Base-by-base conservation (phyloP, 2,888 invertebrate species). In the Tanypteryx hageni region DNA sequence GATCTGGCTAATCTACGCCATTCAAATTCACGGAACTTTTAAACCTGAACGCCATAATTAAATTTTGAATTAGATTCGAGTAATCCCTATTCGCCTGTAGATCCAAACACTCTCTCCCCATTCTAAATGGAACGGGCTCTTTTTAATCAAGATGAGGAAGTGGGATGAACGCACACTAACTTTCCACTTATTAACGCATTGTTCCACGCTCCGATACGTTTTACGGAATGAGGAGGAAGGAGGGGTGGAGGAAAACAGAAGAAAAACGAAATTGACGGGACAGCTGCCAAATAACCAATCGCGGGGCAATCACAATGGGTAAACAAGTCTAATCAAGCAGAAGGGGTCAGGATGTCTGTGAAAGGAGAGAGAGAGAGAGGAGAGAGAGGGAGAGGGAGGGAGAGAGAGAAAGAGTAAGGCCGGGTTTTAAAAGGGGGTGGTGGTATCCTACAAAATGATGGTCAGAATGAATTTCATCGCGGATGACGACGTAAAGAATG, bases 231-330 rank as follows among this genome's bases (percentile, higher is more conserved):
- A 44, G 44, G 44, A 44, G 44, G 44, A 44, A 44, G 44, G 44
- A 44, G 44, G 44, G 44, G 44, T 1, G 44, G 1, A 5, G 14
- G 64, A 22, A 68, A 68, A 68, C 68, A 68, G 68, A 68, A 68
- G 68, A 68, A 27, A 27, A 27, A 76, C 76, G 76, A 14, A 76
- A 76, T 76, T 27, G 76, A 76, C 76, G 86, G 61, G 86, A 86
- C 86, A 86, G 86, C 86, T 86, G 86, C 86, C 59, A 86, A 83
- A 83, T 83, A 83, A 44, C 18, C 44, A 86, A 86, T 86, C 59
- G 59, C 59, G 85, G 59, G 5, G 59, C 85, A 31, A 86, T 61
- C 86, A 86, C 61, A 86, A 76, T 76, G 22, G 76, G 76, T 76
- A 76, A 76, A 76, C 76, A 76, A 76, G 76, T 8, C 76, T 76